These are phyloP conservation scores for Dynastes grantii DNA, from an alignment of 2,888 invertebrate genomes.

Conservation along the genomic window DNA sequence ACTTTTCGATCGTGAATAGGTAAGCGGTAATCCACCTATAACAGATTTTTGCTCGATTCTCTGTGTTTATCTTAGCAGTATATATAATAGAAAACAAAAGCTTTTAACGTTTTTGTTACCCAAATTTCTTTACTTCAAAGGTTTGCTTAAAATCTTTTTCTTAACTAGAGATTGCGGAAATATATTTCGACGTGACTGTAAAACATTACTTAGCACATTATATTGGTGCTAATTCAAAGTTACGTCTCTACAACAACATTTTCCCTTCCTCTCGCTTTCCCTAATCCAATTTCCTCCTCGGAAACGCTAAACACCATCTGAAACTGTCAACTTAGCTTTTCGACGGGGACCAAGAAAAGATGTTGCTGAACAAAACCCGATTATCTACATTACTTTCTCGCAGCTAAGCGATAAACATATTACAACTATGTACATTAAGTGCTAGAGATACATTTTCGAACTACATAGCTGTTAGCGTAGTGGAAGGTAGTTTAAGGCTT, in stretches of 20 bases:
- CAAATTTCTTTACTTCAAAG: no score
- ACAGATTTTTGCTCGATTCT: no score
- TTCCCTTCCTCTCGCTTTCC: constrained; percentile 1
- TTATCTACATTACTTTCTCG: constrained; percentile 20
- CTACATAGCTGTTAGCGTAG: no score
- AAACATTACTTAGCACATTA: neutral
- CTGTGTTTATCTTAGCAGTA: no score
- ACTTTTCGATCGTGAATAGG: no score
- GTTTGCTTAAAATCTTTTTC: no score
- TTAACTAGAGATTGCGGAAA: no score
- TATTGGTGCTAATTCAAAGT: neutral
- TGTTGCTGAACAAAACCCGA: constrained; percentile 19
- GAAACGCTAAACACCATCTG: constrained; percentile 24
- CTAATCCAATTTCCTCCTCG: constrained; percentile 21
- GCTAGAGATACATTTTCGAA: no score
- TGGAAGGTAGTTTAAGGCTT: no score
- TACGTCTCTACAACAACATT: neutral
- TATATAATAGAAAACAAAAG: no score
- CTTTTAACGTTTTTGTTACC: no score
- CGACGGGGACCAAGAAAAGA: neutral
- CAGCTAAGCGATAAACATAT: constrained; percentile 13
- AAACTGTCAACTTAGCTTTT: constrained; percentile 32
- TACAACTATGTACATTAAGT: neutral
- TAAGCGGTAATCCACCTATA: no score
- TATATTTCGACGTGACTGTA: neutral